Percentiles rank a stretch among this genome's conserved stretches.
These are phyloP conservation scores for Euwallacea similis DNA, from an alignment of 1,140 invertebrate species.

Conservation along the genomic window DNA sequence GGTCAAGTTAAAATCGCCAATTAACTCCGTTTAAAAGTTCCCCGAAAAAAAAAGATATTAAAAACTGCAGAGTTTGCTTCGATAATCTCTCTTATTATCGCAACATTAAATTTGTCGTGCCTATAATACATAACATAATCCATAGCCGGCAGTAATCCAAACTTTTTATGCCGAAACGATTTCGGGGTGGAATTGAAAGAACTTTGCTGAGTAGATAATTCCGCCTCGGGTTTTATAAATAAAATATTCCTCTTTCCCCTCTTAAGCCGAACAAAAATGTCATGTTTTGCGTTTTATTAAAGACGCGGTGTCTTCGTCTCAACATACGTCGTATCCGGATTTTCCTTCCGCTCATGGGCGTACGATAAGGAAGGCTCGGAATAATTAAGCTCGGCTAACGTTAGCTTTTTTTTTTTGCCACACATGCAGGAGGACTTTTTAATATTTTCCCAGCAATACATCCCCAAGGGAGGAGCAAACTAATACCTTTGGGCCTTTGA, in stretches of 20 bases:
- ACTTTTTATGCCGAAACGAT: conserved; percentile 31
- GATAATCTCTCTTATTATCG: conserved; percentile 30
- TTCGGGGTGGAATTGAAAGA: conserved; percentile 28
- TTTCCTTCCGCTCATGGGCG: too few relatives aligned
- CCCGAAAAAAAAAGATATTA: neutral
- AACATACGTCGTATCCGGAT: too few relatives aligned
- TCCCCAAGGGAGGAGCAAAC: neutral
- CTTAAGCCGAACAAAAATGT: neutral
- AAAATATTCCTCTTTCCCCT: conserved; percentile 26
- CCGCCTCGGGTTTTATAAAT: conserved; percentile 29
- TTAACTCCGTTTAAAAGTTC: conserved; percentile 9
- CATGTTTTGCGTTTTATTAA: neutral
- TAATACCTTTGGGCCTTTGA: neutral
- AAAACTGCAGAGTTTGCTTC: conserved; percentile 11
- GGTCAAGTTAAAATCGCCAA: neutral
- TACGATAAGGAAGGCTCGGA: too few relatives aligned
- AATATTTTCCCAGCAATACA: too few relatives aligned
- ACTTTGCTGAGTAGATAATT: conserved; percentile 35
- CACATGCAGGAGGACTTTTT: too few relatives aligned
- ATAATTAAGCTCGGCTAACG: too few relatives aligned
- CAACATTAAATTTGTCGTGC: conserved; percentile 31
- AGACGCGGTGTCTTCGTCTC: conserved; percentile 14
- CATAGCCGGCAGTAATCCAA: conserved; percentile 10
- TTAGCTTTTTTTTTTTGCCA: too few relatives aligned
- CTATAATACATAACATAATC: conserved; percentile 33